Evolutionary conservation across 2,797 vertebrate species (phyloP).

Genomic region (Hypotaenidia okinawae): DNA sequence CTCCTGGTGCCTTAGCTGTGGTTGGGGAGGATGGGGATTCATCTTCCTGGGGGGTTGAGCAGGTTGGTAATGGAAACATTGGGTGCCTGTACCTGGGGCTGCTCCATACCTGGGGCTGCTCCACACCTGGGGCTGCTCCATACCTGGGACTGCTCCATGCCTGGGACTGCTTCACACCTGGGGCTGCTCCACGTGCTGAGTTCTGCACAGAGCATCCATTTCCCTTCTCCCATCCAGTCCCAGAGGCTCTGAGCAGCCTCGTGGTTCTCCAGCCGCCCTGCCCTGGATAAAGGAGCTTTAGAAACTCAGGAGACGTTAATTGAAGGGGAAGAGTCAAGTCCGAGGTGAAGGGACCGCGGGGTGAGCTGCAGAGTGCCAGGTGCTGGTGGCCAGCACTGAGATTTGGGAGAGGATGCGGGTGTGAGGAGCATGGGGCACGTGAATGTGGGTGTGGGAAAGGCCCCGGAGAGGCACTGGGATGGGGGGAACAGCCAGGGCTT

Average conservation of each 20-base stretch:
- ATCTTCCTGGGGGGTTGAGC: conserved; percentile 19
- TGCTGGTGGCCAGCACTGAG: too few species aligned
- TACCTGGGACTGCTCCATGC: too few species aligned
- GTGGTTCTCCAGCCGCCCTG: rapidly evolving
- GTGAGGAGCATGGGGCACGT: too few species aligned
- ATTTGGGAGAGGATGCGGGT: too few species aligned
- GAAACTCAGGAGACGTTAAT: background rate
- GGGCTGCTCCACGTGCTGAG: rapidly evolving
- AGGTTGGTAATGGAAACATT: background rate
- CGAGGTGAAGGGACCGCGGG: too few species aligned
- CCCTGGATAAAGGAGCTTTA: rapidly evolving
- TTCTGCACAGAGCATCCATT: background rate
- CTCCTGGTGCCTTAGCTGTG: background rate
- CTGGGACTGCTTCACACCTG: too few species aligned
- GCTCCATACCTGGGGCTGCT: background rate
- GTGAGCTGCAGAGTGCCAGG: too few species aligned
- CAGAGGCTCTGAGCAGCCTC: background rate
- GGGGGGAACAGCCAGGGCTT: too few species aligned
- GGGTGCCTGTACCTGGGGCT: rapidly evolving
- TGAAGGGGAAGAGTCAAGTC: background rate
- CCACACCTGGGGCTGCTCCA: too few species aligned
- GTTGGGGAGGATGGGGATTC: conserved; percentile 47
- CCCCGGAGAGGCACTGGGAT: too few species aligned
- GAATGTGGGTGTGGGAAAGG: too few species aligned
- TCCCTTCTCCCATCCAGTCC: rapidly evolving